phyloP scores from a whole-genome alignment of 1,140 invertebrate species.

The Subanguina moxae region DNA sequence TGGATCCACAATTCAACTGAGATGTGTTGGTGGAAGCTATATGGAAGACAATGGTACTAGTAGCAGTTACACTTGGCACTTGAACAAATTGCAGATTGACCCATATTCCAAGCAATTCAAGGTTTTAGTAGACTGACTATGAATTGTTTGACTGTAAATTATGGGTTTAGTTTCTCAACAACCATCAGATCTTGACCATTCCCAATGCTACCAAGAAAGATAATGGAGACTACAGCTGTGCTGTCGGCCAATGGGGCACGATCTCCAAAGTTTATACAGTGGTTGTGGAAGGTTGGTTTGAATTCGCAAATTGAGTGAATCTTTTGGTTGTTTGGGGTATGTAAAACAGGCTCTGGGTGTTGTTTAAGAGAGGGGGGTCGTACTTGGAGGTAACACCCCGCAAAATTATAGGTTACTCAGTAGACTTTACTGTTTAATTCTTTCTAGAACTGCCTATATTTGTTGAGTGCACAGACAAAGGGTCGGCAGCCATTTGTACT shows the following conservation, averaged over 20 bases:
- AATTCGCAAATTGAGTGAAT: no score
- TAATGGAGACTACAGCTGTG: conserved; percentile 22
- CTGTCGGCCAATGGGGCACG: conserved; percentile 13
- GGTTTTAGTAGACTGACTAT: neutral
- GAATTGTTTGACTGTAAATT: neutral
- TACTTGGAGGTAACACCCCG: no score
- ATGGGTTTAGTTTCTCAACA: neutral
- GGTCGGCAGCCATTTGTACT: conserved; percentile 64
- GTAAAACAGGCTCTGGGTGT: no score
- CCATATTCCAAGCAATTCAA: neutral
- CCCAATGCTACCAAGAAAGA: conserved; percentile 12
- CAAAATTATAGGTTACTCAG: neutral
- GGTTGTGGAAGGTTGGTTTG: conserved; percentile 26
- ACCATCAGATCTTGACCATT: conserved; percentile 6
- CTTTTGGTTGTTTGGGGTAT: no score
- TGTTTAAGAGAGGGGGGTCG: no score
- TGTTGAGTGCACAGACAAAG: conserved; percentile 33
- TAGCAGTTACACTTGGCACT: conserved; percentile 16
- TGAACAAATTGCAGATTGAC: conserved; percentile 9
- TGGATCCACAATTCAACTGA: conserved; percentile 32
- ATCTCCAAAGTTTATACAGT: conserved; percentile 23
- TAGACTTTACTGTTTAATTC: neutral
- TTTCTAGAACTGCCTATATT: conserved; percentile 15
- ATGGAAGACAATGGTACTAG: neutral
- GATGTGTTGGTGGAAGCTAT: conserved; percentile 16